A percentile compares a stretch with the other conserved stretches of the same genome.
Conservation (phyloP, 2,888 invertebrate genomes). For the Drosophila hamatofila region DNA sequence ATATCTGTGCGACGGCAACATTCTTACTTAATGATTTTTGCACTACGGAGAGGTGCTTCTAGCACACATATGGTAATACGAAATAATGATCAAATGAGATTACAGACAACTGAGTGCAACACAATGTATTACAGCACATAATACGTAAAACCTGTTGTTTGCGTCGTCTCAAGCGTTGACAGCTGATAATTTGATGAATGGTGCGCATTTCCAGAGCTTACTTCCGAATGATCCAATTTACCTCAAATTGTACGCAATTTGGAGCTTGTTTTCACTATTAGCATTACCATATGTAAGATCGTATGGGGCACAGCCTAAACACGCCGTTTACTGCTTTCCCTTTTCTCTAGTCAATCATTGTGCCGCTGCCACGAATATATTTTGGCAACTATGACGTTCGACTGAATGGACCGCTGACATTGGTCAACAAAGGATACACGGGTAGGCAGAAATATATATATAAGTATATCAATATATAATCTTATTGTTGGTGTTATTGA, state of each 20-base stretch:
- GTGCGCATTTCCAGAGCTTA: constrained; percentile 35
- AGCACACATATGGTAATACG: not conserved
- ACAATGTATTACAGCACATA: constrained; percentile 14
- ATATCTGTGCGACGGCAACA: not conserved
- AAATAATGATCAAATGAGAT: too few relatives aligned
- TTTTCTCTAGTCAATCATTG: constrained; percentile 52
- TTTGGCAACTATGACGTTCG: constrained; percentile 87
- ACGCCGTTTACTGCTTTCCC: constrained; percentile 10
- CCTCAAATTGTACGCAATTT: constrained; percentile 27
- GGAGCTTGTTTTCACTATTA: constrained; percentile 24
- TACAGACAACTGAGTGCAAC: not conserved
- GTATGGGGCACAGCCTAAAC: constrained; percentile 5
- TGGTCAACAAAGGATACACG: constrained; percentile 90
- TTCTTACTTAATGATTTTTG: not conserved
- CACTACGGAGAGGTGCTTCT: not conserved
- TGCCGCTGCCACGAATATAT: constrained; percentile 59
- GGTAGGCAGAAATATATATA: constrained; percentile 52
- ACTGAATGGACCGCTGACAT: constrained; percentile 87
- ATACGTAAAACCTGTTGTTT: constrained; percentile 20
- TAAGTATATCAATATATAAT: not conserved
- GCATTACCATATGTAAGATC: not conserved
- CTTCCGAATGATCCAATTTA: constrained; percentile 46
- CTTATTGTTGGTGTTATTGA: too few relatives aligned
- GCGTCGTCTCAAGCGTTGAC: constrained; percentile 31
- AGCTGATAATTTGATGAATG: constrained; percentile 56